Evolutionary conservation across 2,113 vertebrate genomes (phyloP), one percentile per base, ranked within the genome.

Genomic region (Rhea americana): DNA sequence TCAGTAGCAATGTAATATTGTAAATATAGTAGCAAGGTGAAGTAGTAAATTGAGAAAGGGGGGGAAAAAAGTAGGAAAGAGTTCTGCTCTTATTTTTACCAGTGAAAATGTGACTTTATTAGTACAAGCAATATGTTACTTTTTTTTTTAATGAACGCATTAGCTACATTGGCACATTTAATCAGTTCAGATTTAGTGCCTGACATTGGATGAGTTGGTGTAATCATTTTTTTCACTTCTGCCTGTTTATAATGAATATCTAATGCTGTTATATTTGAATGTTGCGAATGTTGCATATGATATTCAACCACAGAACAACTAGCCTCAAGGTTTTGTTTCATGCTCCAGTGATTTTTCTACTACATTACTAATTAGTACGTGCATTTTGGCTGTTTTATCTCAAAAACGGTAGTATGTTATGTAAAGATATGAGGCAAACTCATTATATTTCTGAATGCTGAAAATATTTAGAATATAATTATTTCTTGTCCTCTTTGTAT

Each of bases 301-400:
- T 88, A 53, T 4, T 50, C 85, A 75, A 24, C 66, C 80, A 79
- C 58, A 65, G 58, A 84, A 82, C 81, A 91, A 87, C 83, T 71
- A 58, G 88, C 94, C 95, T 86, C 88, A 11, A 95, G 95, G 90
- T 90, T 93, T 92, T 80, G 81, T 65, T 95, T 93, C 62, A 78
- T 8, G 88, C 85, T 91, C 81, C 80, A 55, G 73, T 68, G 79
- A 80, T 75, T 94, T 63, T 93, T 90, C 91, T 95, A 91, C 91
- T 89, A 56, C 66, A 58, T 92, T 82, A 81, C 82, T 90, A 75
- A 94, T 89, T 30, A 32, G 41, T 77, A 75, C 84, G 87, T 89
- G 77, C 90, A 93, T 96, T 94, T 96, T 85, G 91, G 94, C 55
- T 82, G 78, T 13, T 94, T 96, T 94, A 93, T 85, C 73, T 85